Conservation (phyloP, 2,888 invertebrate species). For the Drosophila monieri region DNA sequence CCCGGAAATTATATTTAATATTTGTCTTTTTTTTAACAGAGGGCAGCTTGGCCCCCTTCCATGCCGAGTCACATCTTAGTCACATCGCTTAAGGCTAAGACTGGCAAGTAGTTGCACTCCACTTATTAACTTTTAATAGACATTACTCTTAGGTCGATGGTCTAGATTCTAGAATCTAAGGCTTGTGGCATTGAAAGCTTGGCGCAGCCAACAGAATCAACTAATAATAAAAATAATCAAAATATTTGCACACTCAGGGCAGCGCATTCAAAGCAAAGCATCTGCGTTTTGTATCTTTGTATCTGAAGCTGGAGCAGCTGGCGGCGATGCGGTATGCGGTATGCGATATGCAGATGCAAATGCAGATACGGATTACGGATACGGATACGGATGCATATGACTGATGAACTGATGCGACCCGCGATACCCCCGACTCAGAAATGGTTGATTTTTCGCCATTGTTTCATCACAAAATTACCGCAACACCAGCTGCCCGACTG, state of each 20-base stretch:
- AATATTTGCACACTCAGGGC: constrained; percentile 36
- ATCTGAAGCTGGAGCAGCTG: constrained; percentile 42
- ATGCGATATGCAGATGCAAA: constrained; percentile 12
- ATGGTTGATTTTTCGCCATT: constrained; percentile 90
- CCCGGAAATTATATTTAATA: neutral
- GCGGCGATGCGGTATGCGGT: constrained; percentile 57
- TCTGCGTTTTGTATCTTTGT: constrained; percentile 20
- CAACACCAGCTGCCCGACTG: constrained; percentile 88
- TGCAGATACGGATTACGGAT: constrained; percentile 13
- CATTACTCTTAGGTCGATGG: constrained; percentile 12
- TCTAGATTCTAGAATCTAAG: constrained; percentile 39
- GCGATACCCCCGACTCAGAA: constrained; percentile 84
- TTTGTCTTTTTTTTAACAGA: neutral
- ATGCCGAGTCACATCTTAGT: constrained; percentile 20
- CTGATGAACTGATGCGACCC: constrained; percentile 37
- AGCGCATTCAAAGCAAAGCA: constrained; percentile 70
- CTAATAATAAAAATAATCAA: constrained; percentile 50
- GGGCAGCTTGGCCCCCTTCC: neutral
- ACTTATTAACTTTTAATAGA: constrained; percentile 14
- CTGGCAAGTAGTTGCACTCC: constrained; percentile 19
- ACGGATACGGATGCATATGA: constrained; percentile 43
- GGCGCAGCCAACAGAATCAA: constrained; percentile 54
- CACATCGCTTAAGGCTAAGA: constrained; percentile 36
- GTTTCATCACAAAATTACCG: constrained; percentile 90
- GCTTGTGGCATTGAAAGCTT: constrained; percentile 42